Evolutionary conservation across 2,888 invertebrate genomes (phyloP).

Genomic region (Chouioia cunea): DNA sequence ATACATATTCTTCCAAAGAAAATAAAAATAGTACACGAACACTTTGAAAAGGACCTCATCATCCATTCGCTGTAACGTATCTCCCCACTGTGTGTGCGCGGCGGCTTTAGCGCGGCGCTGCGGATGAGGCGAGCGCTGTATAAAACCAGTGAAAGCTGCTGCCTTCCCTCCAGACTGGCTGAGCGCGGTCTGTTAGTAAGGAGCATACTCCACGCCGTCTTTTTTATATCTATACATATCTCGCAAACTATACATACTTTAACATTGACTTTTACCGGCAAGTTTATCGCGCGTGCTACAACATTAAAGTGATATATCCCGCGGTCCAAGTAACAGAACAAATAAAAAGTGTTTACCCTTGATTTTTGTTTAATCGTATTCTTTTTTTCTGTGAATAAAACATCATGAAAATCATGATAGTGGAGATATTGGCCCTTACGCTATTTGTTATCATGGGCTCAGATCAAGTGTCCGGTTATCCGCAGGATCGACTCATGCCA

Average conservation of each 20-base stretch:
- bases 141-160: constrained; percentile 68
- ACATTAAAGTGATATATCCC: neutral
- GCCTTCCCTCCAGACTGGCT: constrained; percentile 66
- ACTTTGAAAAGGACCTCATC: too few relatives aligned
- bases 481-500: constrained; percentile 57
- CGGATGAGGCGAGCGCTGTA: constrained; percentile 53
- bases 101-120: constrained; percentile 54
- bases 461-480: constrained; percentile 61
- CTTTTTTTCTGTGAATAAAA: constrained; percentile 32
- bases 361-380: neutral
- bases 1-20: too few relatives aligned
- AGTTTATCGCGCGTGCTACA: neutral
- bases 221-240: neutral
- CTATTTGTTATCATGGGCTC: constrained; percentile 49
- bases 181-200: constrained; percentile 63
- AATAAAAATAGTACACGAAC: too few relatives aligned
- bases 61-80: too few relatives aligned
- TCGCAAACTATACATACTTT: neutral
- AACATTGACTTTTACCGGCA: too few relatives aligned
- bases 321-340: too few relatives aligned
- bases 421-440: constrained; percentile 52
- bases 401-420: constrained; percentile 54
- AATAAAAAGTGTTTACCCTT: too few relatives aligned
- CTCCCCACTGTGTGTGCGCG: constrained; percentile 13
- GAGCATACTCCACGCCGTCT: constrained; percentile 56